Evolutionary conservation across 2,888 invertebrate genomes (phyloP), one percentile per base, ranked within the genome.

Genomic region (Drosophila algonquin): DNA sequence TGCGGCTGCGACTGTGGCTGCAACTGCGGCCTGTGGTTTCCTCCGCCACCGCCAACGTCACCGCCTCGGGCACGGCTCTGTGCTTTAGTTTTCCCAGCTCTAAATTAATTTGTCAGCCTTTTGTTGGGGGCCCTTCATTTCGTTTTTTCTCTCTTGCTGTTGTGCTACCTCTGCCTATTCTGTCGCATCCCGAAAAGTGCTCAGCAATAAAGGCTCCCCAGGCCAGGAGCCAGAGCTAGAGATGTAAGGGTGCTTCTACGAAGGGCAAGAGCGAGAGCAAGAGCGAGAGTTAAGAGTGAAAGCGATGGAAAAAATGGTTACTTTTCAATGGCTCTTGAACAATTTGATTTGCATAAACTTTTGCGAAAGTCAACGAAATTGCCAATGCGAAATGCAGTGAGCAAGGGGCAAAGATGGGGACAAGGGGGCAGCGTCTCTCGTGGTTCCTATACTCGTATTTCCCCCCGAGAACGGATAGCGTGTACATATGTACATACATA

Each of bases 291-390:
- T 27, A 7, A 27, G 27, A 27, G 27, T 27, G 27, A 27, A 50
- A 46, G 46, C 58, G 54, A 40, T 54, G 58, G 40, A 40, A 54
- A 61, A 65, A 61, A 62, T 27, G 40, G 24, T 45, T 68, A 73
- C 65, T 73, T 75, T 75, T 61, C 69, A 76, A 79, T 70, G 73
- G 79, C 59, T 67, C 73, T 75, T 61, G 40, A 60, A 61, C 64
- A 63, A 63, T 65, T 75, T 58, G 69, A 75, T 77, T 77, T 78
- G 64, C 71, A 68, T 78, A 68, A 75, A 71, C 59, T 62, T 62
- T 30, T 30, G 61, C n/a, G 32, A 18, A 35, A 46, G 48, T 58
- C 50, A 4, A n/a, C 59, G n/a, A 50, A 63, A 50, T 63, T 44
- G 50, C 60, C 59, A 32, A 59, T 60, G 32, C 30, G 1, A 8